Percentiles rank a stretch among this genome's conserved stretches.
phyloP scores from a whole-genome alignment of 1,140 invertebrate genomes.

The Polypedilum vanderplanki region DNA sequence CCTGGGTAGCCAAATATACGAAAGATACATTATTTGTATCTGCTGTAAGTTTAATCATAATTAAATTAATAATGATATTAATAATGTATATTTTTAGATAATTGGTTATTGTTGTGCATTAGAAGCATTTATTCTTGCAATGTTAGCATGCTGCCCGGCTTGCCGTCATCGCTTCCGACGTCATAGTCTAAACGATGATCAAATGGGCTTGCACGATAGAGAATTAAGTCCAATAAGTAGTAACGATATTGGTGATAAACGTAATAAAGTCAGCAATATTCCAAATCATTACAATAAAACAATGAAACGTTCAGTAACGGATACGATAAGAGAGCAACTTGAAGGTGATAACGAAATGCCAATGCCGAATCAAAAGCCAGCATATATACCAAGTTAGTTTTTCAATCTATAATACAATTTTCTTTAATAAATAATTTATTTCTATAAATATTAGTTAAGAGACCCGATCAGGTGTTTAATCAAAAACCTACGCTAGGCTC shows the following conservation, averaged over 20 bases:
- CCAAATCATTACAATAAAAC: slow-evolving; percentile 29
- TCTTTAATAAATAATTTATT: not conserved
- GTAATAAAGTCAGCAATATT: slow-evolving; percentile 29
- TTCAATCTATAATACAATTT: not conserved
- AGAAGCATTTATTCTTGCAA: slow-evolving; percentile 45
- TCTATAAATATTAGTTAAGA: slow-evolving; percentile 37
- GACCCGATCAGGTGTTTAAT: slow-evolving; percentile 44
- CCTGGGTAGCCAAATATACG: slow-evolving; percentile 52
- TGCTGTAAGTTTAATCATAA: slow-evolving; percentile 42
- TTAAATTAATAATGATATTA: not conserved
- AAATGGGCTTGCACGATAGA: slow-evolving; percentile 46
- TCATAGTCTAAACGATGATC: slow-evolving; percentile 38
- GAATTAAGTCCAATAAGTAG: slow-evolving; percentile 45
- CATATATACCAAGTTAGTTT: not conserved
- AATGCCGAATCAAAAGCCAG: slow-evolving; percentile 21
- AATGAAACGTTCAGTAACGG: slow-evolving; percentile 10
- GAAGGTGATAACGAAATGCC: not conserved
- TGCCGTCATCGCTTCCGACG: slow-evolving; percentile 46
- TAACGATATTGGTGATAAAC: slow-evolving; percentile 37
- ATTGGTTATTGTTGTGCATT: slow-evolving; percentile 47
- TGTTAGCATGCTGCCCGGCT: slow-evolving; percentile 45
- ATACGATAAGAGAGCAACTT: slow-evolving; percentile 30
- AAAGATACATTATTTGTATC: slow-evolving; percentile 49
- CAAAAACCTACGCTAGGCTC: slow-evolving; percentile 43
- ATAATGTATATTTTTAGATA: slow-evolving; percentile 36